These are phyloP conservation scores for Gonocerus acuteangulatus DNA, from an alignment of 2,888 invertebrate species.

Conservation along the genomic window DNA sequence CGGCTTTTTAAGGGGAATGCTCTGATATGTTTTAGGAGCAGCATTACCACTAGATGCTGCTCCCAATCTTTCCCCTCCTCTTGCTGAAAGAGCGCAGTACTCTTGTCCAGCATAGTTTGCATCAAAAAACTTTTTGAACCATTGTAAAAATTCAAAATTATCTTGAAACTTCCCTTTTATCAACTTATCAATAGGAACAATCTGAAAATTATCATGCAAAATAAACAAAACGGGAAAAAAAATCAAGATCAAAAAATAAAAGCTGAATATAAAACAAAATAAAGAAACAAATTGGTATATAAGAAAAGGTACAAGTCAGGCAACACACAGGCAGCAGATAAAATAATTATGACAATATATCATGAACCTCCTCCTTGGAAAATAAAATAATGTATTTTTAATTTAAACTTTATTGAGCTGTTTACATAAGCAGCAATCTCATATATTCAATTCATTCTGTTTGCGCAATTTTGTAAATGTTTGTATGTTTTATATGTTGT, in stretches of 20 bases:
- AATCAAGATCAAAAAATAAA: too few relatives aligned
- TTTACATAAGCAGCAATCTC: too few relatives aligned
- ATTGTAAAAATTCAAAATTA: conserved; percentile 99
- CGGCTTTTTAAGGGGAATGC: not conserved
- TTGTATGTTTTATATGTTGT: too few relatives aligned
- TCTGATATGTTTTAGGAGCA: not conserved
- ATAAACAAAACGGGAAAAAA: conserved; percentile 96
- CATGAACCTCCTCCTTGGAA: not conserved
- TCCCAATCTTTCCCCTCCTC: conserved; percentile 80
- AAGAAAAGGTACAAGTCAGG: not conserved
- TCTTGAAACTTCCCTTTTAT: conserved; percentile 99
- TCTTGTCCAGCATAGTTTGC: conserved; percentile 97
- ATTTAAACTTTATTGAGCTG: too few relatives aligned
- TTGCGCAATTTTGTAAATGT: too few relatives aligned
- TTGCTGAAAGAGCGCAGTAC: conserved; percentile 81
- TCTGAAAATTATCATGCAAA: conserved; percentile 72
- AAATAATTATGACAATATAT: not conserved
- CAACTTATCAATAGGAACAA: conserved; percentile 97
- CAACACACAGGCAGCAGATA: not conserved
- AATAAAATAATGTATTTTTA: too few relatives aligned
- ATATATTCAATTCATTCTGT: too few relatives aligned
- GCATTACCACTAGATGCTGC: conserved; percentile 38
- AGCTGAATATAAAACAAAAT: not conserved
- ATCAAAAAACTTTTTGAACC: conserved; percentile 99
- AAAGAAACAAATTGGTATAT: not conserved